Base-by-base conservation (phyloP, 2,888 invertebrate species). In the Epicampocera succincta region DNA sequence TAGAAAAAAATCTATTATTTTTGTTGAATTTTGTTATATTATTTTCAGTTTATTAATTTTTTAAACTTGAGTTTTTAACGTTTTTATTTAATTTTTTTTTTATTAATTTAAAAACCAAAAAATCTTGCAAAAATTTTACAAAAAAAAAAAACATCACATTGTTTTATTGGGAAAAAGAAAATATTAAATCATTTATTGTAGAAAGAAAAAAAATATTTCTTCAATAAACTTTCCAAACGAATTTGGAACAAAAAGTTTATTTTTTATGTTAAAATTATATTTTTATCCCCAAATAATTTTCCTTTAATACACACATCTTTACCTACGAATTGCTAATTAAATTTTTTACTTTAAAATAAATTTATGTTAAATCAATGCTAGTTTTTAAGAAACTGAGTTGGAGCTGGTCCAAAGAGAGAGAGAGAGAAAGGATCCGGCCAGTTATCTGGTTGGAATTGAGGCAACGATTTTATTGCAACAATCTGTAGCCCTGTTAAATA, bases 241-340 rank as follows among this genome's bases (percentile, higher is more conserved):
- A 44, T 44, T 44, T 44, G 15, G 85, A 60, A 13, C 13, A 68
- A 72, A 63, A 74, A 52, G n/a, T n/a, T 52, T 56, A 73, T 79
- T 17, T 61, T 56, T 71, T n/a, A n/a, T n/a, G 65, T 52, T 66
- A 61, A 69, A 15, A 46, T 66, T 56, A 72, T 61, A 54, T 63
- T 69, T 56, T 29, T 54, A 5, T 33, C 56, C 12, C n/a, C 2
- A 63, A 56, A 60, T 66, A 44, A 48, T 52, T 61, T 72, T 68
- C 71, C 61, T 13, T 58, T 25, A 60, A 52, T 8, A 54, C 84
- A 54, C 84, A 86, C 88, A 88, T 88, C 88, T 88, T 88, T 88
- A 88, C 88, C 88, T 86, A 87, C 84, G 84, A 85, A 86, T 88
- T 88, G 88, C 88, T 88, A 88, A 88, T 88, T 88, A 88, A 86